phyloP scores from a whole-genome alignment of 2,113 vertebrate species.

The Apeltes quadracus region DNA sequence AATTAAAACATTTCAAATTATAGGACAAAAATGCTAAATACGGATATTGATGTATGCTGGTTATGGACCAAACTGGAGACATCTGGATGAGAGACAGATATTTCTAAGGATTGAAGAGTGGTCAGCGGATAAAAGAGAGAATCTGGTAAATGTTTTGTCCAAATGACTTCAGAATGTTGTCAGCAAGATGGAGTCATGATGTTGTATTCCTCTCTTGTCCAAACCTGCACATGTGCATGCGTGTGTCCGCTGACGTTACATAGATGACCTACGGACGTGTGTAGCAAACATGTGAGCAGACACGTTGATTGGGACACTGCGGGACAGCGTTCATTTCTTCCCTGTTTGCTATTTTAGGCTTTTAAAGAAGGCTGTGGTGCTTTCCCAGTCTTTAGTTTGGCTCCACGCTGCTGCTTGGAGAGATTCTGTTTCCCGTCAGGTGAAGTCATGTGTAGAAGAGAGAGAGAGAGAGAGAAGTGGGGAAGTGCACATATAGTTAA shows the following conservation, averaged over 20 bases:
- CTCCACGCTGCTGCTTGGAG: not conserved
- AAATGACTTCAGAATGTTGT: conserved; percentile 78
- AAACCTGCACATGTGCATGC: conserved; percentile 27
- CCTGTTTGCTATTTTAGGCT: conserved; percentile 31
- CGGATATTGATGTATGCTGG: not conserved
- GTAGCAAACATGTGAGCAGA: conserved; percentile 10
- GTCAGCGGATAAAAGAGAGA: conserved; percentile 9
- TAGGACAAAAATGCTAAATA: conserved; percentile 19
- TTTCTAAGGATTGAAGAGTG: not conserved
- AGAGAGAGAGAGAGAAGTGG: not conserved
- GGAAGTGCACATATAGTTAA: conserved; percentile 33
- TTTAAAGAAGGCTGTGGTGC: conserved; percentile 33
- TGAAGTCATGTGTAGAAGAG: conserved; percentile 12
- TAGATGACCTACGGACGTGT: conserved; percentile 36
- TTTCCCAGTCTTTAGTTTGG: conserved; percentile 56
- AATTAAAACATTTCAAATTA: conserved; percentile 11
- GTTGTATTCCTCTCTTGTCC: conserved; percentile 41
- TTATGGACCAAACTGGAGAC: conserved; percentile 42
- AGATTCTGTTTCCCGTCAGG: conserved; percentile 36
- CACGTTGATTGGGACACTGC: not conserved
- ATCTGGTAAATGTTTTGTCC: conserved; percentile 55
- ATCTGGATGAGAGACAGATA: conserved; percentile 26
- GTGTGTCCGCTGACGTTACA: conserved; percentile 38
- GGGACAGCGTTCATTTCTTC: conserved; percentile 3
- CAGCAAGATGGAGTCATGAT: conserved; percentile 26